phyloP scores from a whole-genome alignment of 2,797 vertebrate genomes.

The Enteromius paludinosus region DNA sequence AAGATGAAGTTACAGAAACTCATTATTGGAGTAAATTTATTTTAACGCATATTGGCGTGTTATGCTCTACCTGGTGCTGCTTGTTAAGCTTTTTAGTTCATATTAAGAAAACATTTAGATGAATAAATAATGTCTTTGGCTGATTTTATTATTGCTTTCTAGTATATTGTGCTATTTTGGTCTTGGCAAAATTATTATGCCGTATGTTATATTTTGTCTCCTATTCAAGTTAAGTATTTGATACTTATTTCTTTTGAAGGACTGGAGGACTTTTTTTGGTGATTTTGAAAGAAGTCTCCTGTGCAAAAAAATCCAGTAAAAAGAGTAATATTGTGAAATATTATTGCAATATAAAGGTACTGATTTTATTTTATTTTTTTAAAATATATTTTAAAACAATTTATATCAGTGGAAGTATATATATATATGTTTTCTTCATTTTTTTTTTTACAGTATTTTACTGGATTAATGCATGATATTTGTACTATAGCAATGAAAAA shows the following conservation, averaged over 20 bases:
- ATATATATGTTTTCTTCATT: no score
- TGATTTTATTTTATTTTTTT: neutral
- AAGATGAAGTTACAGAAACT: neutral
- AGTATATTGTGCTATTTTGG: neutral
- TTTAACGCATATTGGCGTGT: neutral
- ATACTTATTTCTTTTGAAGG: neutral
- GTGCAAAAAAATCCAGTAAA: neutral
- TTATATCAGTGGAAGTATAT: neutral
- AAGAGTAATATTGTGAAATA: neutral
- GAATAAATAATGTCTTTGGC: slow-evolving; percentile 19
- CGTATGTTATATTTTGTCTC: neutral
- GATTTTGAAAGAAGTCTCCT: neutral
- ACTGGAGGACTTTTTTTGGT: no score
- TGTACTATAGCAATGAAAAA: neutral
- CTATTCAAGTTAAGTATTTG: no score
- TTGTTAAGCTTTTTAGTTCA: neutral
- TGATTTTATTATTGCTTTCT: neutral
- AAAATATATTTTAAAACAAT: no score
- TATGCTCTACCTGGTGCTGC: neutral
- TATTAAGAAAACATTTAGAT: neutral
- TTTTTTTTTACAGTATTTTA: neutral
- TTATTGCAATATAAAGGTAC: neutral
- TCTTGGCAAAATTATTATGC: neutral
- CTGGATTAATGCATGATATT: neutral
- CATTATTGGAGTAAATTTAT: neutral